Percentiles rank a stretch among this genome's conserved stretches.
phyloP scores from a whole-genome alignment of 35 echinoderm and acorn worm species.

The Ophioderma brevispina region DNA sequence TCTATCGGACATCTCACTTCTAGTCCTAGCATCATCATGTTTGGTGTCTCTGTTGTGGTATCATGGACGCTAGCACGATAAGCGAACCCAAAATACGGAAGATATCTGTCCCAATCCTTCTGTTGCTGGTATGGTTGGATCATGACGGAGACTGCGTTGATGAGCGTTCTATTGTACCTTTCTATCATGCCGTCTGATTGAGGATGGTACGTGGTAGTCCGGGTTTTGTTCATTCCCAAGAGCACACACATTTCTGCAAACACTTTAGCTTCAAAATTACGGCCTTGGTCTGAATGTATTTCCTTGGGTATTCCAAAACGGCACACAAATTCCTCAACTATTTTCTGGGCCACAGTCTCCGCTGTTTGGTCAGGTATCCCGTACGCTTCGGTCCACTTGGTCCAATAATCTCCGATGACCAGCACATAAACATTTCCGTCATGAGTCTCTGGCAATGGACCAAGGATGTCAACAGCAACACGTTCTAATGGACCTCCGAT shows the following conservation, averaged over 20 bases:
- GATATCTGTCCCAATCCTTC: constrained; percentile 50
- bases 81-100: constrained; percentile 45
- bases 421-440: constrained; percentile 65
- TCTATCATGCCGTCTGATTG: constrained; percentile 64
- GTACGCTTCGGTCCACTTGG: constrained; percentile 71
- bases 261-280: constrained; percentile 65
- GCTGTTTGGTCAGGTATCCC: constrained; percentile 66
- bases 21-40: constrained; percentile 70
- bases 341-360: constrained; percentile 38
- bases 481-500: constrained; percentile 72
- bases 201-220: constrained; percentile 58
- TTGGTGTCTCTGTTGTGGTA: constrained; percentile 45
- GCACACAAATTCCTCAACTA: constrained; percentile 59
- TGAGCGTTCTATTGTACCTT: constrained; percentile 61
- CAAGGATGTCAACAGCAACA: constrained; percentile 74
- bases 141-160: constrained; percentile 39
- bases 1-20: constrained; percentile 56
- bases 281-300: constrained; percentile 72
- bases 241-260: constrained; percentile 59
- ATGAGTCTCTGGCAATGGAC: constrained; percentile 70
- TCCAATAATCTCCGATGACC: constrained; percentile 71
- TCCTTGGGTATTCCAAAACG: constrained; percentile 49
- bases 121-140: constrained; percentile 49
- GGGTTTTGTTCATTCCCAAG: constrained; percentile 75
- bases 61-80: constrained; percentile 68